phyloP scores from a whole-genome alignment of 2,113 vertebrate genomes.

The Ovis canadensis region DNA sequence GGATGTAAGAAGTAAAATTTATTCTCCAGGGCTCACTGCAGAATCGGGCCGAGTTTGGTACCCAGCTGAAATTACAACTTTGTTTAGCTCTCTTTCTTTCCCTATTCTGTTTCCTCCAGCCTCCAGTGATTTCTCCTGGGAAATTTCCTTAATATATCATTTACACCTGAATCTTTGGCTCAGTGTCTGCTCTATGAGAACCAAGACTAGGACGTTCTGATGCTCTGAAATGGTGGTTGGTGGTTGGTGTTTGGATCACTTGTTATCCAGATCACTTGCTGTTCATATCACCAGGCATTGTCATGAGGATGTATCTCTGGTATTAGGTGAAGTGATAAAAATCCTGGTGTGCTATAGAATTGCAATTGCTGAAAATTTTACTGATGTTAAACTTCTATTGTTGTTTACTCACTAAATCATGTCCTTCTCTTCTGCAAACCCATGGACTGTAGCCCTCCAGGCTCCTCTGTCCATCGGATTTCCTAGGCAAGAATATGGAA shows the following conservation, averaged over 20 bases:
- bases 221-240: background rate
- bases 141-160: background rate
- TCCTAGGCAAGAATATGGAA: background rate
- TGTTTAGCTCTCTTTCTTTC: background rate
- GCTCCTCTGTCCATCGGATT: background rate
- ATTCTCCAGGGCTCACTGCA: background rate
- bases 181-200: background rate
- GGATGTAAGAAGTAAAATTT: background rate
- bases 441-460: background rate
- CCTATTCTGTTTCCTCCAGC: too few relatives aligned
- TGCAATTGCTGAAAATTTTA: background rate
- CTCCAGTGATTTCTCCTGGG: background rate
- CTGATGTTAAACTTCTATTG: background rate
- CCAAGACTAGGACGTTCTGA: background rate
- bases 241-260: background rate
- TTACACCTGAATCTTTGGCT: background rate
- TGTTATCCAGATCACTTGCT: background rate
- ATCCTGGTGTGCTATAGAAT: background rate
- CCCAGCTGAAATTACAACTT: background rate
- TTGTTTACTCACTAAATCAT: background rate
- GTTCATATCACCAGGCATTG: background rate
- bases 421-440: background rate
- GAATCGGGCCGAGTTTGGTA: background rate
- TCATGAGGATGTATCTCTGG: background rate
- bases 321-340: background rate